A percentile compares a stretch with the other conserved stretches of the same genome.
Evolutionary conservation across 2,888 invertebrate species (phyloP).

Genomic region (Abrostola tripartita): DNA sequence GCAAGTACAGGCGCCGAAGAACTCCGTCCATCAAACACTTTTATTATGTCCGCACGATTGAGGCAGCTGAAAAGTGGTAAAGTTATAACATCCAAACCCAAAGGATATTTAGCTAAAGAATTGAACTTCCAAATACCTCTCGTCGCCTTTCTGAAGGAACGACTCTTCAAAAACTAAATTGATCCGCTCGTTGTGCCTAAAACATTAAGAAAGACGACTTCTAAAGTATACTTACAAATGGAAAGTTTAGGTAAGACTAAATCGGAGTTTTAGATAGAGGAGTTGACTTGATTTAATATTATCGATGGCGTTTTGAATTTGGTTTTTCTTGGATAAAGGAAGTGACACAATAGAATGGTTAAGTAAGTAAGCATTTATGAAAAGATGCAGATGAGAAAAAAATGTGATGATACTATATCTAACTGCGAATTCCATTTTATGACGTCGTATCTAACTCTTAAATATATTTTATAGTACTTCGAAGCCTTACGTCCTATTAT

Average conservation of each 20-base stretch:
- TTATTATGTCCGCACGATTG: constrained; percentile 94
- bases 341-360: background rate
- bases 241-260: constrained; percentile 18
- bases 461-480: too few species aligned
- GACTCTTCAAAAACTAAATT: constrained; percentile 95
- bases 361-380: too few species aligned
- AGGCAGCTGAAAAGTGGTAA: constrained; percentile 90
- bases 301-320: constrained; percentile 12
- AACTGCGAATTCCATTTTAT: too few species aligned
- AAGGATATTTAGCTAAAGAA: constrained; percentile 17
- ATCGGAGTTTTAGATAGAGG: constrained; percentile 17
- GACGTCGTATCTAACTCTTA: too few species aligned
- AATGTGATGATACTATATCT: too few species aligned
- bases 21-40: constrained; percentile 94
- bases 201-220: constrained; percentile 66
- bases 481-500: too few species aligned
- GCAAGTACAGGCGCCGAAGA: constrained; percentile 92
- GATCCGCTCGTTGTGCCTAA: constrained; percentile 92
- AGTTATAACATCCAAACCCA: constrained; percentile 35
- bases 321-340: background rate
- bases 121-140: constrained; percentile 88
- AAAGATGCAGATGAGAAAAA: too few species aligned
- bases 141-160: constrained; percentile 92
- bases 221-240: constrained; percentile 23
- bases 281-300: constrained; percentile 33